phyloP scores from a whole-genome alignment of 2,888 invertebrate genomes.

The Tubulanus polymorphus region DNA sequence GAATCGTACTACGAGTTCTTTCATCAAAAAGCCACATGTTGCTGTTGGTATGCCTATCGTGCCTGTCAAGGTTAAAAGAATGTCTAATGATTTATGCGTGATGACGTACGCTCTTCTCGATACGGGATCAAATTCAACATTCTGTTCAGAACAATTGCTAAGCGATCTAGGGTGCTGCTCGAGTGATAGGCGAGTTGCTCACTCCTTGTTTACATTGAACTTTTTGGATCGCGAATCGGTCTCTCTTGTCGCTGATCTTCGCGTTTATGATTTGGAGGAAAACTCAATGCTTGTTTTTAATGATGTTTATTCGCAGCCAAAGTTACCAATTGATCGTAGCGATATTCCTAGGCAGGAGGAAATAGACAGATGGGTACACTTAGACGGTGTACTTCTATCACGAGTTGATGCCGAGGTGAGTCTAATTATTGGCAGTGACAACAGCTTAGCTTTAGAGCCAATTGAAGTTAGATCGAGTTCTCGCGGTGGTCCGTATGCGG shows the following conservation, averaged over 20 bases:
- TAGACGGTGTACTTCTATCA: background rate
- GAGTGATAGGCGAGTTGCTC: background rate
- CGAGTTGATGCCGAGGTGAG: background rate
- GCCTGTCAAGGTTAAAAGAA: background rate
- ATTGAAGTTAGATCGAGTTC: background rate
- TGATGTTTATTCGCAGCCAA: background rate
- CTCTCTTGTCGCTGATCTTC: background rate
- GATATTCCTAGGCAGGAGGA: background rate
- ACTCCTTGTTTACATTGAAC: background rate
- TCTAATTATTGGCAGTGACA: background rate
- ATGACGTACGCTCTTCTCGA: background rate
- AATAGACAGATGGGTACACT: background rate
- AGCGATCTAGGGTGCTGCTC: background rate
- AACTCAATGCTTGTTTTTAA: background rate
- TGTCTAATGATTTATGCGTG: background rate
- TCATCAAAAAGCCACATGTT: background rate
- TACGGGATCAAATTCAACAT: background rate
- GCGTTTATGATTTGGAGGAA: background rate
- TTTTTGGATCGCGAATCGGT: too few relatives aligned
- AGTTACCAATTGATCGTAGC: background rate
- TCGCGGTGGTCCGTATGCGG: background rate
- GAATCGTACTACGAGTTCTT: background rate
- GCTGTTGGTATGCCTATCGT: background rate
- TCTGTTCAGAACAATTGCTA: background rate
- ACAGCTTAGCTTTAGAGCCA: background rate